Conservation (phyloP, 2,888 invertebrate species). For the Drosophila phalerata region DNA sequence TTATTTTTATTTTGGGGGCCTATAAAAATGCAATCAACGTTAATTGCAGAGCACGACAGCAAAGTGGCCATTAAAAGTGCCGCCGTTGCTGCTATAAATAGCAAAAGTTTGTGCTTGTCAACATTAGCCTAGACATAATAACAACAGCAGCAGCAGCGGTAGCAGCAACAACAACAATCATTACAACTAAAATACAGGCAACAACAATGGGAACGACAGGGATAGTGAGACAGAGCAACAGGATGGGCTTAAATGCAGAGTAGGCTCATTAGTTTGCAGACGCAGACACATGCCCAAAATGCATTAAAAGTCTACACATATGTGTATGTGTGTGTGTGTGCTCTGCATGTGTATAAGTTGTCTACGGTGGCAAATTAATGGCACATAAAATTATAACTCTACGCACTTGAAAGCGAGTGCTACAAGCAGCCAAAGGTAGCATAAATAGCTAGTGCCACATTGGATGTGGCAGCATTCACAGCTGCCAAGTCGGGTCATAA, state of each 20-base stretch:
- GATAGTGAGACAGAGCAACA: not conserved
- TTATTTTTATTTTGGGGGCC: slow-evolving; percentile 29
- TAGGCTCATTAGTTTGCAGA: slow-evolving; percentile 68
- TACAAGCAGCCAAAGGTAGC: slow-evolving; percentile 53
- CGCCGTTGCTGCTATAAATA: slow-evolving; percentile 56
- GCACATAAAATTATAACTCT: slow-evolving; percentile 81
- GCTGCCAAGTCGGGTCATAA: slow-evolving; percentile 66
- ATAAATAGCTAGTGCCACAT: slow-evolving; percentile 49
- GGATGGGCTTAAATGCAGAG: slow-evolving; percentile 38
- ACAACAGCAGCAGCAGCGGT: slow-evolving; percentile 22
- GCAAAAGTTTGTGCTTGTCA: slow-evolving; percentile 53
- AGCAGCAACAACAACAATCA: slow-evolving; percentile 3
- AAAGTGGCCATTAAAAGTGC: slow-evolving; percentile 62
- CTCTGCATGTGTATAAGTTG: slow-evolving; percentile 23
- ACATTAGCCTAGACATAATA: slow-evolving; percentile 51
- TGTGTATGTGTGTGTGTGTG: slow-evolving; percentile 2
- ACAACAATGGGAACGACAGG: slow-evolving; percentile 11
- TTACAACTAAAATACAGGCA: slow-evolving; percentile 8
- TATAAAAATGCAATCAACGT: slow-evolving; percentile 76
- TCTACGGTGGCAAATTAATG: slow-evolving; percentile 74
- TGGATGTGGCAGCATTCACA: slow-evolving; percentile 59
- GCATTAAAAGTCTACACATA: slow-evolving; percentile 48
- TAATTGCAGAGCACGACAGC: slow-evolving; percentile 58
- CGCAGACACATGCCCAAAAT: slow-evolving; percentile 46
- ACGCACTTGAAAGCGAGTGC: slow-evolving; percentile 66